Conservation (phyloP, 2,888 invertebrate genomes). For the Oligia fasciuncula region DNA sequence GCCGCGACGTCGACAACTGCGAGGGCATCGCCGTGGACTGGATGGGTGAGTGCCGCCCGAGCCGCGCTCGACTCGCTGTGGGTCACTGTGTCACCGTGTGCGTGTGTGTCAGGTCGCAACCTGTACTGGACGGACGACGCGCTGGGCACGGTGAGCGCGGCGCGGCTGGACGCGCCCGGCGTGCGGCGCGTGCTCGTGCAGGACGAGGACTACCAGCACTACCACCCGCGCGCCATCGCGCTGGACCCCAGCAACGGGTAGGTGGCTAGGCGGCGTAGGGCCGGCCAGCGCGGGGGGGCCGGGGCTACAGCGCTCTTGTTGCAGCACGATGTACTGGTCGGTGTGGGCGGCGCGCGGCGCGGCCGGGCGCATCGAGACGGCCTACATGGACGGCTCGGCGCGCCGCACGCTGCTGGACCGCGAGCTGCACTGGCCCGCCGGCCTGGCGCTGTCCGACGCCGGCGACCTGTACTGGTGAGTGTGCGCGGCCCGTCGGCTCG, state of each 20-base stretch:
- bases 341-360: constrained; percentile 90
- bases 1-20: constrained; percentile 91
- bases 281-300: background rate
- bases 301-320: background rate
- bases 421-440: constrained; percentile 93
- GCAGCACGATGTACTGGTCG: constrained; percentile 93
- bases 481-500: background rate
- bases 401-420: constrained; percentile 88
- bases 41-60: constrained; percentile 88
- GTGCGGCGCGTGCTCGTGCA: constrained; percentile 90
- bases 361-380: constrained; percentile 91
- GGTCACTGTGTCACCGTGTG: background rate
- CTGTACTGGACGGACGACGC: constrained; percentile 96
- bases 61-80: background rate
- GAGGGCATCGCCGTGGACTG: constrained; percentile 96
- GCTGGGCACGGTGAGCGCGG: constrained; percentile 92
- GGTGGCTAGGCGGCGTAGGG: background rate
- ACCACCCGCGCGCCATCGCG: constrained; percentile 90
- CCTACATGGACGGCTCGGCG: constrained; percentile 93
- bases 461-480: constrained; percentile 78
- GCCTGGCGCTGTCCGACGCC: constrained; percentile 88
- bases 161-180: constrained; percentile 90
- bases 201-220: constrained; percentile 91
- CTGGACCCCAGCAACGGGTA: constrained; percentile 92
- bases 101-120: constrained; percentile 86